phyloP scores from a whole-genome alignment of 1,140 invertebrate species.

The Drosophila novamexicana region DNA sequence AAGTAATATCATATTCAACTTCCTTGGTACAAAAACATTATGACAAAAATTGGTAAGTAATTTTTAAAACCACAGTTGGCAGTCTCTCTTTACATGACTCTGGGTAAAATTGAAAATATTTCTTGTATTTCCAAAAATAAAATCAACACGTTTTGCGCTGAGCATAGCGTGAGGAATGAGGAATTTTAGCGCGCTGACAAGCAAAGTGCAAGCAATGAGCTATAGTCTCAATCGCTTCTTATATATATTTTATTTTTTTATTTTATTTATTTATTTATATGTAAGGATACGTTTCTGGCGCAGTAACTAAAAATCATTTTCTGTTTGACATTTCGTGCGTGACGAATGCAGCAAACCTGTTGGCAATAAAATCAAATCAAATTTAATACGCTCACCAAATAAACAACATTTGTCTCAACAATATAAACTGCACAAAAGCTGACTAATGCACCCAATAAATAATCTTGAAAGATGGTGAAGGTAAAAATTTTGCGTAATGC shows the following conservation, averaged over 20 bases:
- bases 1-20: no score
- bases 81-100: neutral
- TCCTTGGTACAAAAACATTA: no score
- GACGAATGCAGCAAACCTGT: slow-evolving; percentile 40
- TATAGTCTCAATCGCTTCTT: neutral
- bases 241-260: slow-evolving; percentile 16
- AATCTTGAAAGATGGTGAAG: slow-evolving; percentile 37
- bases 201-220: slow-evolving; percentile 11
- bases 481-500: slow-evolving; percentile 15
- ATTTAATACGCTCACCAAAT: slow-evolving; percentile 45
- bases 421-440: slow-evolving; percentile 36
- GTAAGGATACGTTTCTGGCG: slow-evolving; percentile 57
- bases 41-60: no score
- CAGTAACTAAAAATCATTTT: slow-evolving; percentile 75
- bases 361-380: slow-evolving; percentile 56
- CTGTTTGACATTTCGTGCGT: slow-evolving; percentile 50
- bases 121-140: slow-evolving; percentile 34
- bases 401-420: slow-evolving; percentile 75
- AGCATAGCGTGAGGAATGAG: slow-evolving; percentile 24
- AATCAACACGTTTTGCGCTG: slow-evolving; percentile 10
- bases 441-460: slow-evolving; percentile 77
- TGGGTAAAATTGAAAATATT: slow-evolving; percentile 12
- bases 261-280: slow-evolving; percentile 45
- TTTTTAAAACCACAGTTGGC: no score
- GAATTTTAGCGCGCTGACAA: slow-evolving; percentile 26